These are phyloP conservation scores for Junonia oenone DNA, from an alignment of 2,888 invertebrate species.

Conservation along the genomic window DNA sequence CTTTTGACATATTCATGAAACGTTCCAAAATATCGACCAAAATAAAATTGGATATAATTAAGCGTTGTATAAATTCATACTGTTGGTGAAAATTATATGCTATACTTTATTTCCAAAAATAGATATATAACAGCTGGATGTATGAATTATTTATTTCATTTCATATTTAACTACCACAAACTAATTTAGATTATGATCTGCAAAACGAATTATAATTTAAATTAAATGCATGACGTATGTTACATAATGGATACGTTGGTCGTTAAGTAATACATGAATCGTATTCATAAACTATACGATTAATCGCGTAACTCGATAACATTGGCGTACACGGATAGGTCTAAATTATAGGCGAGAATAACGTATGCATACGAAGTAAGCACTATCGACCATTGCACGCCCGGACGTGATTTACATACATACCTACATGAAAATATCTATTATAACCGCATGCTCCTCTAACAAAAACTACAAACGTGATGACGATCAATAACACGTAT, in stretches of 20 bases:
- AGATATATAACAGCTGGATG: too few species aligned
- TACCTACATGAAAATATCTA: conserved; percentile 6
- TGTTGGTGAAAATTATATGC: too few species aligned
- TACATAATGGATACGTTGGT: not conserved
- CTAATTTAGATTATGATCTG: too few species aligned
- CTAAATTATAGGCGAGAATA: conserved; percentile 54
- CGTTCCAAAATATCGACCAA: too few species aligned
- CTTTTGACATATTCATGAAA: not conserved
- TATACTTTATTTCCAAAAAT: too few species aligned
- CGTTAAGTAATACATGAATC: not conserved
- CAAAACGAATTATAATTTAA: too few species aligned
- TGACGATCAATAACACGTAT: not conserved
- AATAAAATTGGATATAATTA: too few species aligned
- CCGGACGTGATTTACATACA: conserved; percentile 50
- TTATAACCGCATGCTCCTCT: not conserved
- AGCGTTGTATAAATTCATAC: too few species aligned
- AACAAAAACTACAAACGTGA: conserved; percentile 6
- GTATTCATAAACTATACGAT: not conserved
- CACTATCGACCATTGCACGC: conserved; percentile 55
- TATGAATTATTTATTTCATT: too few species aligned
- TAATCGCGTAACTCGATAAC: not conserved
- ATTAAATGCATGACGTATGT: too few species aligned
- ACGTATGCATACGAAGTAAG: conserved; percentile 58
- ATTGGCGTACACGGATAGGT: conserved; percentile 27
- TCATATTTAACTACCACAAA: too few species aligned